Conservation (phyloP, 2,113 vertebrate genomes). For the Butastur rufipennis region DNA sequence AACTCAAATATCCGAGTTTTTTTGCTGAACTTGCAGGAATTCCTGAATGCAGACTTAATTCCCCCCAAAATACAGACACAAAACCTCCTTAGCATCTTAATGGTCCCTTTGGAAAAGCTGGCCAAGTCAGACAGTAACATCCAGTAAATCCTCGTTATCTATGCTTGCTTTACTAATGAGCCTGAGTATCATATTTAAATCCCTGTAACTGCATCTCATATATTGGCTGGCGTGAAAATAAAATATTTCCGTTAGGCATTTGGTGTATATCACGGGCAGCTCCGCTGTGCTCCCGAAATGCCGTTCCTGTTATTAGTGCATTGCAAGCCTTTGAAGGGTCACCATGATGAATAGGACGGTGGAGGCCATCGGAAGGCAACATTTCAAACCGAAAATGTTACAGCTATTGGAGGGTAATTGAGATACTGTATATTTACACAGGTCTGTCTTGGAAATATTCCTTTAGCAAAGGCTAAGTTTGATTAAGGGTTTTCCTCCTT, state of each 20-base stretch:
- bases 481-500: background rate
- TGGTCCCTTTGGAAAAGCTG: background rate
- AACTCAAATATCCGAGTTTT: background rate
- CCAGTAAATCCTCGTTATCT: conserved; percentile 49
- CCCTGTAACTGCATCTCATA: background rate
- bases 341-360: background rate
- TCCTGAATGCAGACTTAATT: background rate
- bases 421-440: background rate
- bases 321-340: background rate
- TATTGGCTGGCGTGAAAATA: background rate
- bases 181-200: conserved; percentile 31
- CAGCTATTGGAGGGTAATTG: background rate
- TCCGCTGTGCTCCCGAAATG: background rate
- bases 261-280: background rate
- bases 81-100: conserved; percentile 13
- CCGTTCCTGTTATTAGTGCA: background rate
- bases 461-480: background rate
- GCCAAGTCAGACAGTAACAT: background rate
- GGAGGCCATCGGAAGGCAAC: background rate
- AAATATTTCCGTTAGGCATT: background rate
- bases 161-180: conserved; percentile 45
- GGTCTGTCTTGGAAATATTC: background rate
- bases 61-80: background rate
- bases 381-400: conserved; percentile 7
- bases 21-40: background rate